Percentiles rank a stretch among this genome's conserved stretches.
Evolutionary conservation across 2,888 invertebrate species (phyloP).

Genomic region (Eristalis pertinax): DNA sequence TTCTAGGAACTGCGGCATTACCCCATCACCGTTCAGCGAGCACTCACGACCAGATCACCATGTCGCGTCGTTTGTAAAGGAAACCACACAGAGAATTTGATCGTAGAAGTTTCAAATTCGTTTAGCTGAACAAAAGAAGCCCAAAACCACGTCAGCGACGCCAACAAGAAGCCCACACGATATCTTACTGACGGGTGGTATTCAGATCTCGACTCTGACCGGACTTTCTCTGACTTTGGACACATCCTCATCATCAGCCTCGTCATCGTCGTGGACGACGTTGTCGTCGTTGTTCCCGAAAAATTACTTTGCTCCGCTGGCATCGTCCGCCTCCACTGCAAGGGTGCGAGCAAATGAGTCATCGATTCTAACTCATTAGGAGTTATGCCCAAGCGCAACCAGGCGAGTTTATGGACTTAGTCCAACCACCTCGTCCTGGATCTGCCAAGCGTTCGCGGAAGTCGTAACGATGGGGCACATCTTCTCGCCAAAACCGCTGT

Average conservation of each 20-base stretch:
- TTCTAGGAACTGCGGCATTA: background rate
- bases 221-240: conserved; percentile 61
- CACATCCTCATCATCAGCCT: conserved; percentile 5
- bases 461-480: too few species aligned
- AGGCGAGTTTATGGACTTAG: too few species aligned
- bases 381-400: too few species aligned
- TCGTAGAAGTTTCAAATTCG: conserved; percentile 65
- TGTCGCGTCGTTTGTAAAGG: conserved; percentile 53
- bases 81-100: conserved; percentile 68
- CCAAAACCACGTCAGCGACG: conserved; percentile 25
- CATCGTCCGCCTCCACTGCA: conserved; percentile 32
- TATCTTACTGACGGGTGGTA: conserved; percentile 64
- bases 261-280: conserved; percentile 13
- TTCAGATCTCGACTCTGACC: conserved; percentile 65
- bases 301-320: conserved; percentile 67
- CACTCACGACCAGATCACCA: conserved; percentile 44
- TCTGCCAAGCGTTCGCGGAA: too few species aligned
- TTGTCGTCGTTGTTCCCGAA: conserved; percentile 39
- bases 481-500: too few species aligned
- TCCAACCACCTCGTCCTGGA: too few species aligned
- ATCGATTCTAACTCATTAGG: too few species aligned
- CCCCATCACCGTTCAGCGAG: conserved; percentile 11
- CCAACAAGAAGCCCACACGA: conserved; percentile 48
- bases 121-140: background rate
- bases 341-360: conserved; percentile 58